These are phyloP conservation scores for Gobionotothen gibberifrons DNA, from an alignment of 2,797 vertebrate genomes.

Conservation along the genomic window DNA sequence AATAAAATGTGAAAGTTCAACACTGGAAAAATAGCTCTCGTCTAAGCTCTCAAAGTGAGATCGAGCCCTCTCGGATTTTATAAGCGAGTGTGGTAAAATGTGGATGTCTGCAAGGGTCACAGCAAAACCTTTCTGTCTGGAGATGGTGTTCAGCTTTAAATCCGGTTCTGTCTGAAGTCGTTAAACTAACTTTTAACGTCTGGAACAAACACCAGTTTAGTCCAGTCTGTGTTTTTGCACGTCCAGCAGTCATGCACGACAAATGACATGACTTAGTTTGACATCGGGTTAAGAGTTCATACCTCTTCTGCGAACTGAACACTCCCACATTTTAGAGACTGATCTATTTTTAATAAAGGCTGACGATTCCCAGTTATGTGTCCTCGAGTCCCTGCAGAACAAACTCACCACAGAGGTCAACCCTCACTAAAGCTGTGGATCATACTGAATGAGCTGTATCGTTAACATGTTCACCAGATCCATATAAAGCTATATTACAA, in stretches of 20 bases:
- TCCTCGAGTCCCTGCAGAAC: slow-evolving; percentile 4
- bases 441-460: background rate
- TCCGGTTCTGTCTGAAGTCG: slow-evolving; percentile 27
- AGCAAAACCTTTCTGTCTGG: slow-evolving; percentile 22
- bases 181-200: slow-evolving; percentile 20
- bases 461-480: background rate
- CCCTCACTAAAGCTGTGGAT: slow-evolving; percentile 9
- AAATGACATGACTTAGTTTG: background rate
- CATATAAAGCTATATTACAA: background rate
- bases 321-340: slow-evolving; percentile 6
- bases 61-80: slow-evolving; percentile 38
- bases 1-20: slow-evolving; percentile 44
- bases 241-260: background rate
- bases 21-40: slow-evolving; percentile 22
- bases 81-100: slow-evolving; percentile 29
- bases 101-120: slow-evolving; percentile 31
- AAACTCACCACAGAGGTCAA: slow-evolving; percentile 48
- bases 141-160: slow-evolving; percentile 43
- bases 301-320: slow-evolving; percentile 15
- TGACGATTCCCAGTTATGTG: slow-evolving; percentile 10
- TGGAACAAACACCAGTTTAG: slow-evolving; percentile 1
- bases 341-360: slow-evolving; percentile 34
- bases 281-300: slow-evolving; percentile 25
- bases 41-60: slow-evolving; percentile 41
- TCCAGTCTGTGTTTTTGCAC: background rate